Conservation (phyloP, 2,797 vertebrate species). For the Babyrousa celebensis region DNA sequence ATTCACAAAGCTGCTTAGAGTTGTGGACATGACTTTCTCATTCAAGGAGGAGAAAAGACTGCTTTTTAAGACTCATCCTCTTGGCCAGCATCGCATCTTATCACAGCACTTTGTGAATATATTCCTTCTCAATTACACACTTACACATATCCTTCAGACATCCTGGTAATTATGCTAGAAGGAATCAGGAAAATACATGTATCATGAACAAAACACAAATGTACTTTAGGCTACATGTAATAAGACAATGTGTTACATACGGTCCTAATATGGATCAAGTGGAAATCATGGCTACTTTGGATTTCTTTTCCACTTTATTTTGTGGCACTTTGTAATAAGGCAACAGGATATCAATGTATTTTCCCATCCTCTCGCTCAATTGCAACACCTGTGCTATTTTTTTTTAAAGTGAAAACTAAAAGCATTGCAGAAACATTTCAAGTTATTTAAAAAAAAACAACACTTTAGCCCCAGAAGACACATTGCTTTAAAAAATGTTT, state of each 20-base stretch:
- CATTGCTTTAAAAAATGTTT: background rate
- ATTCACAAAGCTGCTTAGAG: background rate
- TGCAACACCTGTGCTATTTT: slow-evolving; percentile 4
- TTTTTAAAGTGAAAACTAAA: slow-evolving; percentile 54
- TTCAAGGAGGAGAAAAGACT: background rate
- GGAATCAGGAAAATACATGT: background rate
- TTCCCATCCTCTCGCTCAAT: slow-evolving; percentile 18
- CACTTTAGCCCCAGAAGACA: background rate
- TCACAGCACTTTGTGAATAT: background rate
- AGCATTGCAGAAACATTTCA: background rate
- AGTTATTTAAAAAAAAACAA: background rate
- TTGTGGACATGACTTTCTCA: background rate
- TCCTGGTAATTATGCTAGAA: slow-evolving; percentile 35
- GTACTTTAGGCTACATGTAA: slow-evolving; percentile 8
- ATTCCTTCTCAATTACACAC: background rate
- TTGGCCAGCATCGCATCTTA: background rate
- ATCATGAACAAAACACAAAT: slow-evolving; percentile 49
- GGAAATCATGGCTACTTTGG: background rate
- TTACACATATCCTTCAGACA: slow-evolving; percentile 3
- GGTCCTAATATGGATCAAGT: background rate
- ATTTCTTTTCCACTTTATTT: slow-evolving; percentile 6
- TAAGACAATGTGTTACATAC: background rate
- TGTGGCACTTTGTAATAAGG: slow-evolving; percentile 24
- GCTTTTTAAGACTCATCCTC: background rate
- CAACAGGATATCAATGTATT: background rate